Evolutionary conservation across 2,888 invertebrate species (phyloP).

Genomic region (Branchipolynoe longqiensis): DNA sequence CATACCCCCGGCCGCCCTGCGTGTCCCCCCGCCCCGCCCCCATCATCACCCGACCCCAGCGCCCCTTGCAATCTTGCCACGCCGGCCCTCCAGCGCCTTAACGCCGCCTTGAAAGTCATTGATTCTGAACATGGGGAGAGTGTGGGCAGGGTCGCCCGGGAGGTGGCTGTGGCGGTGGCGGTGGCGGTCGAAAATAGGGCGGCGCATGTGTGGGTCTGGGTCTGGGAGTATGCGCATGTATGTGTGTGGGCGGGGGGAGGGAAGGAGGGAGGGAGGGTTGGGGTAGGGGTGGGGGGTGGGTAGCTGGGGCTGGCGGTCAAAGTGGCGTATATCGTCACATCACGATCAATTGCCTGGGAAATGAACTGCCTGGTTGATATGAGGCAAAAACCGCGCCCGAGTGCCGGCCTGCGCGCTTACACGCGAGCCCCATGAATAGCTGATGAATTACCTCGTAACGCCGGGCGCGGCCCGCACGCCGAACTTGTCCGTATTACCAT

Average conservation of each 20-base stretch:
- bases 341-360: constrained; percentile 26
- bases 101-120: constrained; percentile 7
- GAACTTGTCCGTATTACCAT: not conserved
- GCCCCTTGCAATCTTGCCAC: no score
- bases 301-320: not conserved
- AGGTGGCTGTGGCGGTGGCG: not conserved
- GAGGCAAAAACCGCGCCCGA: constrained; percentile 3
- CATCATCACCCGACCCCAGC: not conserved
- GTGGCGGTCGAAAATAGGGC: not conserved
- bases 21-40: not conserved
- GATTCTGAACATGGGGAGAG: not conserved
- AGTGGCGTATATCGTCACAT: constrained; percentile 50
- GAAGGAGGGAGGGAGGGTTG: not conserved
- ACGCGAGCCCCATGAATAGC: constrained; percentile 25
- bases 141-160: not conserved
- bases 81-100: not conserved
- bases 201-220: not conserved
- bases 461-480: not conserved
- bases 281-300: not conserved
- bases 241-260: not conserved
- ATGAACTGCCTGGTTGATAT: constrained; percentile 31
- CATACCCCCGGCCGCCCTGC: not conserved
- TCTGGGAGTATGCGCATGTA: no score
- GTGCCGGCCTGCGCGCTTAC: not conserved
- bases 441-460: not conserved